Percentiles rank a stretch among this genome's conserved stretches.
phyloP scores from a whole-genome alignment of 2,113 vertebrate species.

The Orycteropus afer region DNA sequence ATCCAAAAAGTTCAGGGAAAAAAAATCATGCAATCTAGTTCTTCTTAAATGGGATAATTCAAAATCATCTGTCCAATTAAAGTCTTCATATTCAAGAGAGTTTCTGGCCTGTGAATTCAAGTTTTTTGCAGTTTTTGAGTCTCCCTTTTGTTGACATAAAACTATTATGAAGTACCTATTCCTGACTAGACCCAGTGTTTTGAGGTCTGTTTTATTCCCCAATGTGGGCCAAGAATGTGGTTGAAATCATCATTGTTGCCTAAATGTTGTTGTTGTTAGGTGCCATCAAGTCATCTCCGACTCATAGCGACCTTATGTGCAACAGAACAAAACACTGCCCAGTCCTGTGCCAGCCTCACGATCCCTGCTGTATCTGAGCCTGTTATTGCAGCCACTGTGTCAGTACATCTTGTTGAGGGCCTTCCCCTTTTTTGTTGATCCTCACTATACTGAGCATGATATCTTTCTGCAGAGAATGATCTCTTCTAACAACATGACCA shows the following conservation, averaged over 20 bases:
- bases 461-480: too few species aligned
- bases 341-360: too few species aligned
- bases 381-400: too few species aligned
- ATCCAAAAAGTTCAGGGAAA: not conserved
- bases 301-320: too few species aligned
- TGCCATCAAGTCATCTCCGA: too few species aligned
- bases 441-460: too few species aligned
- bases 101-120: not conserved
- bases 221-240: not conserved
- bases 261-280: too few species aligned
- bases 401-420: too few species aligned
- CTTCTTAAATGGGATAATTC: not conserved
- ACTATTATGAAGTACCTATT: not conserved
- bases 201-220: not conserved
- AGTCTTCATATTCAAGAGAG: not conserved
- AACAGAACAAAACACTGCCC: too few species aligned
- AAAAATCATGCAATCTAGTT: not conserved
- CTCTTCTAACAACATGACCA: too few species aligned
- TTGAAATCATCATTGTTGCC: not conserved
- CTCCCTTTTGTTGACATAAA: not conserved
- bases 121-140: not conserved
- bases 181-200: not conserved
- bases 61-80: not conserved
- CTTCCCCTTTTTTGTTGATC: too few species aligned
- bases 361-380: too few species aligned